phyloP scores from a whole-genome alignment of 2,113 vertebrate genomes.

The Turnix velox region DNA sequence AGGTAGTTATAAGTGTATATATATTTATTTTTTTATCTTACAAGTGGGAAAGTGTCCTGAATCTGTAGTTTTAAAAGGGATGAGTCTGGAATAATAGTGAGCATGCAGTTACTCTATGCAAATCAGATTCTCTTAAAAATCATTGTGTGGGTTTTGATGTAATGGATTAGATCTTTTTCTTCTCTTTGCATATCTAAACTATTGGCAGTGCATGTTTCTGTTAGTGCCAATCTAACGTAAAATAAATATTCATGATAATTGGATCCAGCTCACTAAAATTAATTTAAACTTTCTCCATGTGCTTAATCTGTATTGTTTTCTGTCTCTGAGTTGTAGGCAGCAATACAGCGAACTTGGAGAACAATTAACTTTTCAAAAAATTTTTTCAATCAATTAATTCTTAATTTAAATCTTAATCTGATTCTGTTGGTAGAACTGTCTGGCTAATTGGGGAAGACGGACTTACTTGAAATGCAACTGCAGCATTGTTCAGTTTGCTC shows the following conservation, averaged over 20 bases:
- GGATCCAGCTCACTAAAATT: background rate
- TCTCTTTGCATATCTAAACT: background rate
- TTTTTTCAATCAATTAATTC: background rate
- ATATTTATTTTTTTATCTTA: background rate
- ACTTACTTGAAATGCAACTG: background rate
- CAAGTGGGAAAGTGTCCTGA: background rate
- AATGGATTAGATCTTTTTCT: background rate
- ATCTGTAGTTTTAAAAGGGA: background rate
- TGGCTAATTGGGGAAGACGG: background rate
- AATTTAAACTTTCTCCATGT: background rate
- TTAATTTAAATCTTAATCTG: background rate
- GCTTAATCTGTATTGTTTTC: constrained; percentile 5
- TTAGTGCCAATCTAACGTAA: constrained; percentile 2
- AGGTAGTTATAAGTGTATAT: background rate
- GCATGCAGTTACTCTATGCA: background rate
- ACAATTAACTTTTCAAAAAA: background rate
- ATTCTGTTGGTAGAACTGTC: background rate
- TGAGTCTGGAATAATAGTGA: background rate
- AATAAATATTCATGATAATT: constrained; percentile 18
- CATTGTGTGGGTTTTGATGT: background rate
- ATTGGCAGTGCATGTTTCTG: background rate
- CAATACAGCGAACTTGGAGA: background rate
- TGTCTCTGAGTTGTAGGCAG: background rate
- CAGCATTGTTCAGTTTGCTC: background rate
- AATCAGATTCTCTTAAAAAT: background rate